phyloP scores from a whole-genome alignment of 2,888 invertebrate genomes.

The Craniophora ligustri region DNA sequence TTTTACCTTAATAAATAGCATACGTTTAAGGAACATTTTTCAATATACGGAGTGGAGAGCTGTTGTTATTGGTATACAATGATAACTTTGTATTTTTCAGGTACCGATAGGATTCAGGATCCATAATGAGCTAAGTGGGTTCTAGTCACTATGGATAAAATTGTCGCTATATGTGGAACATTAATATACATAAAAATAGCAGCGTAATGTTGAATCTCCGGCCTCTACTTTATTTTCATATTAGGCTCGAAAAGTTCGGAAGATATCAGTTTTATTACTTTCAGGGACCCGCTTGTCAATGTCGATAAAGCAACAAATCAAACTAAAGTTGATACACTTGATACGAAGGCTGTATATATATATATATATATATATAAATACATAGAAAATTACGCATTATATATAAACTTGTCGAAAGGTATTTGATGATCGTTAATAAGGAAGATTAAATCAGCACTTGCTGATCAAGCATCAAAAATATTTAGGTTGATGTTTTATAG shows the following conservation, averaged over 20 bases:
- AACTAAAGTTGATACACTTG: conserved; percentile 14
- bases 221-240: conserved; percentile 28
- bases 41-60: conserved; percentile 26
- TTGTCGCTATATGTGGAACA: not conserved
- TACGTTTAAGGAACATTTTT: conserved; percentile 43
- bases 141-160: not conserved
- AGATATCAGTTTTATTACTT: conserved; percentile 38
- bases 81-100: conserved; percentile 12
- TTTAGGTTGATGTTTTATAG: too few relatives aligned
- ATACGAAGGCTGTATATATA: not conserved
- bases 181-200: not conserved
- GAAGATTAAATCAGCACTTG: too few relatives aligned
- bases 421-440: not conserved
- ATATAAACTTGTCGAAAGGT: not conserved
- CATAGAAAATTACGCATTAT: too few relatives aligned
- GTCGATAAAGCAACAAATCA: not conserved
- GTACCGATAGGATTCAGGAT: conserved; percentile 2
- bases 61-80: conserved; percentile 3
- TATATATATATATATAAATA: too few relatives aligned
- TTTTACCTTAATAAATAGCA: conserved; percentile 45
- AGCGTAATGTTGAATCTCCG: not conserved
- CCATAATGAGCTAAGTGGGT: conserved; percentile 8
- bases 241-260: conserved; percentile 10
- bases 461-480: too few relatives aligned
- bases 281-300: conserved; percentile 9